Evolutionary conservation across 2,113 vertebrate genomes (phyloP), one percentile per base, ranked within the genome.

Genomic region (Sebastes schlegelii): DNA sequence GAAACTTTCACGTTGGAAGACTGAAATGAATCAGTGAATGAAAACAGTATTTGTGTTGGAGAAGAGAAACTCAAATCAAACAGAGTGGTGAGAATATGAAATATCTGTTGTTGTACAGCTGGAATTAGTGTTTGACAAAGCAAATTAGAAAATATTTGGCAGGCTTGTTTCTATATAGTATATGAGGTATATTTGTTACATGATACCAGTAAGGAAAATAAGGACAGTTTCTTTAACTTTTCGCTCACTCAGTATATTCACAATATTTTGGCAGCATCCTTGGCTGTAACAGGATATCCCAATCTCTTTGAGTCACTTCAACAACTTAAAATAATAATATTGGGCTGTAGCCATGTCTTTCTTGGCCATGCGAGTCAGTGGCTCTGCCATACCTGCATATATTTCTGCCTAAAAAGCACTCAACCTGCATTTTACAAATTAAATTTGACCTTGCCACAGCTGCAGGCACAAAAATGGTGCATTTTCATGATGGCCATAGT

Each of bases 371-470:
- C 0, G 8, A 66, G 40, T 54, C 26, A 16, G 65, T 63, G 17
- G 51, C 49, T 57, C 81, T 86, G 87, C 82, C 51, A 77, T 13
- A 57, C 43, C 66, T 65, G 85, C 65, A 86, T 6, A 73, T 80
- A 83, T 80, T 80, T 79, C 82, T 90, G 89, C 87, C 74, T 81
- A 80, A 88, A 90, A 89, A 87, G 88, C 90, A 89, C 83, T 89
- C 88, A 74, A 85, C 12, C 61, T 79, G 86, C 91, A 87, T 88
- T 90, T 80, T 77, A 66, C 55, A 88, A 86, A 94, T 90, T 82
- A 81, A 86, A 71, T 23, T 19, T 61, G 70, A 62, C 62, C 60
- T 77, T 46, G 48, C 69, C 51, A 61, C 58, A 71, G 79, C 46
- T 80, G 60, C 46, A 46, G 54, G 63, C 74, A 86, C 69, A 74